These are phyloP conservation scores for Strigamia transsilvanica DNA, from an alignment of 2,888 invertebrate species.

Conservation along the genomic window DNA sequence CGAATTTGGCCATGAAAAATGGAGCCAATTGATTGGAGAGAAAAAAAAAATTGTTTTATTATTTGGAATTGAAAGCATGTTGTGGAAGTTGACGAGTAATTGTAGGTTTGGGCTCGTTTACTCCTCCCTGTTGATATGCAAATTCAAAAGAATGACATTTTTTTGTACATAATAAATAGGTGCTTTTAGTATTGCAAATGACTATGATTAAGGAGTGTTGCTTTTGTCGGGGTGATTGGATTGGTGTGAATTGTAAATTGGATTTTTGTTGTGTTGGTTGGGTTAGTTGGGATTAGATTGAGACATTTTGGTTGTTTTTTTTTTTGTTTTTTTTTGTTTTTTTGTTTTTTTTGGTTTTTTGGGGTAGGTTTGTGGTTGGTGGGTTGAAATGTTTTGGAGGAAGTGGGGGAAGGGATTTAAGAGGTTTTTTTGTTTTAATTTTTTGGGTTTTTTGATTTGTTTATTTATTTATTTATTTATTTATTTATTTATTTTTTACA, in stretches of 20 bases:
- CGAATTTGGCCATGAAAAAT: too few species aligned
- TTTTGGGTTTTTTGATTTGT: too few species aligned
- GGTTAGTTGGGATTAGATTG: not conserved
- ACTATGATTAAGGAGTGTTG: conserved; percentile 40
- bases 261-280: not conserved
- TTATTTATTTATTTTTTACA: too few species aligned
- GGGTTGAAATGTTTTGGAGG: too few species aligned
- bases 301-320: not conserved
- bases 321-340: not conserved
- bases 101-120: not conserved
- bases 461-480: too few species aligned
- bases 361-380: not conserved
- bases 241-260: not conserved
- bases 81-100: conserved; percentile 14
- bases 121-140: conserved; percentile 24
- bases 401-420: too few species aligned
- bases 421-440: too few species aligned
- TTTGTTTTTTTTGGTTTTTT: not conserved
- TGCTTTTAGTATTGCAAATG: conserved; percentile 23
- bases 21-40: not conserved
- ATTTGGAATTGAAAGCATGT: not conserved
- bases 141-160: conserved; percentile 24
- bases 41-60: not conserved
- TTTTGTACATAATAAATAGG: not conserved
- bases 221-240: not conserved